phyloP scores from a whole-genome alignment of 2,888 invertebrate genomes.

The Microplitis deprimator region DNA sequence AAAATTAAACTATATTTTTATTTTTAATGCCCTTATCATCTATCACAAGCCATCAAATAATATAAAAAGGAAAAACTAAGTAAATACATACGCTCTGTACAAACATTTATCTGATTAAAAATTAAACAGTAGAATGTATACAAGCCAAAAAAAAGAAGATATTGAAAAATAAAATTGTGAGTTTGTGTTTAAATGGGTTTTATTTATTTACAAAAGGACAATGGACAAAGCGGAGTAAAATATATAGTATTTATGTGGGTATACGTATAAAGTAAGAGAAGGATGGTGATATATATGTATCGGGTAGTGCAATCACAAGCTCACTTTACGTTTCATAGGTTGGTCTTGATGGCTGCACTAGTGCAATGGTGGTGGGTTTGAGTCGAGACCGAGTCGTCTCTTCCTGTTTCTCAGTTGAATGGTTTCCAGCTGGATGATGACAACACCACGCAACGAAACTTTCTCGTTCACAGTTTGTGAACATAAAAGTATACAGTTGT shows the following conservation, averaged over 20 bases:
- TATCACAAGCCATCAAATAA: too few relatives aligned
- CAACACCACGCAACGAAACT: slow-evolving; percentile 22
- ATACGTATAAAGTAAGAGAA: not conserved
- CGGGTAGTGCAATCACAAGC: slow-evolving; percentile 18
- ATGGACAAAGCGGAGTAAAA: not conserved
- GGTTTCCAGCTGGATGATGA: slow-evolving; percentile 21
- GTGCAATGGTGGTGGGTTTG: not conserved
- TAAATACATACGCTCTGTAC: not conserved
- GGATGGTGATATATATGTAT: not conserved
- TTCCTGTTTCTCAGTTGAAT: slow-evolving; percentile 29
- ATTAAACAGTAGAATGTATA: not conserved
- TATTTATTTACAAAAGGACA: not conserved
- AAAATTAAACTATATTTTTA: too few relatives aligned
- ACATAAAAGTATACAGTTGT: not conserved
- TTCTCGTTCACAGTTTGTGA: not conserved
- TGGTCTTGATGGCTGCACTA: slow-evolving; percentile 16
- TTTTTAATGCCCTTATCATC: too few relatives aligned
- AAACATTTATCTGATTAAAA: not conserved
- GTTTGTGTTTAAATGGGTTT: not conserved
- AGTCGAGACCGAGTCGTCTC: slow-evolving; percentile 5
- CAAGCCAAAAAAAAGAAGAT: not conserved
- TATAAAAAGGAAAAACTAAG: too few relatives aligned
- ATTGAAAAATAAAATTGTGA: not conserved
- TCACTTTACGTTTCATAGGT: slow-evolving; percentile 9
- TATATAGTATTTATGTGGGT: not conserved